Evolutionary conservation across 2,797 vertebrate genomes (phyloP).

Genomic region (Paguma larvata): DNA sequence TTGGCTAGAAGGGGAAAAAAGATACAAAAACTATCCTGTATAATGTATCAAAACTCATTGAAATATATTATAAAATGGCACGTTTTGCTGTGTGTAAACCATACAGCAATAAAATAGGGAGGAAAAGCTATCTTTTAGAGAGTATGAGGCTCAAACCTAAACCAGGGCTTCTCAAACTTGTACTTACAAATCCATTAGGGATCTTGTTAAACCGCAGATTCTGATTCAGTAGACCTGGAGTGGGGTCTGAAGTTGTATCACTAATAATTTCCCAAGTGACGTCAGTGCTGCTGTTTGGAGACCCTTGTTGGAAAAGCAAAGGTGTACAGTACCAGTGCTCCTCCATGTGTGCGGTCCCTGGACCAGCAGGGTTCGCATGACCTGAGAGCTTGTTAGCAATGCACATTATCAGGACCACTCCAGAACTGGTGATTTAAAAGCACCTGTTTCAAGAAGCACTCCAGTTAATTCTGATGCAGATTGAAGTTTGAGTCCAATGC

Average conservation of each 20-base stretch:
- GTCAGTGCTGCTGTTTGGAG: background rate
- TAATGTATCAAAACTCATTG: background rate
- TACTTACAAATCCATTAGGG: background rate
- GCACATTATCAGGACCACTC: background rate
- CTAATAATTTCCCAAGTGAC: background rate
- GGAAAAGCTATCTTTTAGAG: background rate
- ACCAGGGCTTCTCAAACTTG: background rate
- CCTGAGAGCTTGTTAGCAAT: background rate
- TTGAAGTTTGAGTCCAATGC: background rate
- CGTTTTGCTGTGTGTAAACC: background rate
- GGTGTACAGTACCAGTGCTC: background rate
- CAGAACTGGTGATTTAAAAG: background rate
- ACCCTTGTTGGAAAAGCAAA: background rate
- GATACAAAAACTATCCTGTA: background rate
- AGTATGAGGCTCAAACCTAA: background rate
- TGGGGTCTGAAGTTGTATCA: background rate
- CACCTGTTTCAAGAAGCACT: background rate
- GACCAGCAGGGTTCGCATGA: background rate
- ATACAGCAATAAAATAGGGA: background rate
- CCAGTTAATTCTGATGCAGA: background rate
- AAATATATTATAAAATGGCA: slow-evolving; percentile 15
- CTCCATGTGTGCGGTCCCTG: background rate
- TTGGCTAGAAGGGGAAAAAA: background rate
- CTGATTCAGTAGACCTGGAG: background rate
- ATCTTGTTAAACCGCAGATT: background rate